Evolutionary conservation across 1,140 invertebrate genomes (phyloP), one percentile per base, ranked within the genome.

Genomic region (Macrotrachela quadricornifera): DNA sequence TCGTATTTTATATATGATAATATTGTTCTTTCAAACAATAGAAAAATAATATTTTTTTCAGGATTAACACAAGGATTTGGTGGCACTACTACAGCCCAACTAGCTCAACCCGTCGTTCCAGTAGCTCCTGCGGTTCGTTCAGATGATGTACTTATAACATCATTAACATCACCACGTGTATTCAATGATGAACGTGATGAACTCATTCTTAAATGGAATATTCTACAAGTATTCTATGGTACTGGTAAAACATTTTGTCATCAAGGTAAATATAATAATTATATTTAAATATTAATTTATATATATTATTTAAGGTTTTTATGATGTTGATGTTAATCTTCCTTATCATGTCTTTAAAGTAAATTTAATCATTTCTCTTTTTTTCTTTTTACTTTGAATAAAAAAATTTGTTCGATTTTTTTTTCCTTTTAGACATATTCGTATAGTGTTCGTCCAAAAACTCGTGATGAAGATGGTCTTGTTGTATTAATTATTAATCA

Each of bases 161-260:
- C 84, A 0, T 78, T 90, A 12, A 79, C 81, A 18, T 79, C 81
- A 61, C 85, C 84, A 45, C 78, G 79, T 48, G 76, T 91, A 17
- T 92, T 84, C 69, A 83, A 83, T 38, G 87, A 92, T 69, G 87
- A 94, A 61, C 72, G 86, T 40, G 88, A 94, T 65, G 78, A 79
- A 55, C 81, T 86, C 37, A 74, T 95, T 40, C 83, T 84, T 2
- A 83, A 83, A 64, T 91, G 85, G 81, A 95, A 94, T 64, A 78
- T 87, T 54, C 69, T 95, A 42, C 86, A 91, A 68, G 85, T 87
- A 1, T 79, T 81, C 58, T 92, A 87, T 86, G 90, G 88, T 2
- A 77, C 75, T 51, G 83, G 83, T 60, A 77, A 78, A 68, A 77
- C 74, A 50, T 64, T 58, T 54, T 67, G 41, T 42, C 40, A 49